Evolutionary conservation across 2,888 invertebrate species (phyloP), one percentile per base, ranked within the genome.

Genomic region (Steinernema carpocapsae): DNA sequence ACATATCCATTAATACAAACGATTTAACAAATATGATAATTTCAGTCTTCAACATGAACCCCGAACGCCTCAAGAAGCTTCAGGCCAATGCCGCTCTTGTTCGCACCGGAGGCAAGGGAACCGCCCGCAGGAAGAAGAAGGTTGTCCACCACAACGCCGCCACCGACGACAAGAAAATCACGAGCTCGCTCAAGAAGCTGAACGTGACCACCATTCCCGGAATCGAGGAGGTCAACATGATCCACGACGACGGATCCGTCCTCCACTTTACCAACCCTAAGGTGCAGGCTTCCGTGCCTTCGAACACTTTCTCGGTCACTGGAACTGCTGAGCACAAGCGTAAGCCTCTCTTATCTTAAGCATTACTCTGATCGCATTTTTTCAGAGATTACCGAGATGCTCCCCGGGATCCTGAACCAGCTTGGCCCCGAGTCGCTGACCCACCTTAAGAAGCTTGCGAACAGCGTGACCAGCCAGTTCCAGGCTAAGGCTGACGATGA

Each of bases 241-340:
- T 99, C 88, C 97, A 97, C 91, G 97, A 99, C 90, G 99, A 99
- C 90, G 95, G 97, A 76, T 94, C 94, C 78, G 97, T 99, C 74
- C 96, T 99, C 88, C 97, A 99, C 89, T 99, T 99, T 88, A 99
- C 97, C 89, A 99, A 99, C 89, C 99, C 99, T 46, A 99, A 99
- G 90, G 97, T 97, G 76, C 99, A 99, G 90, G 99, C 99, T 76
- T 97, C 97, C 73, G 91, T 99, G 83, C 94, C 95, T 75, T 96
- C 97, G 75, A 99, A 99, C 90, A 99, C 99, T 80, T 99, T 99
- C 89, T 97, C 97, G 78, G 95, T 99, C 84, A 96, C 95, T 70
- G 99, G 99, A 10, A 96, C 96, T 89, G 97, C 95, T 19, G 99
- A 99, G 90, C 94, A 93, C 87, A 97, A 97, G 91, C 90, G 91